These are phyloP conservation scores for Gobionotothen gibberifrons DNA, from an alignment of 2,797 vertebrate species.

Conservation along the genomic window DNA sequence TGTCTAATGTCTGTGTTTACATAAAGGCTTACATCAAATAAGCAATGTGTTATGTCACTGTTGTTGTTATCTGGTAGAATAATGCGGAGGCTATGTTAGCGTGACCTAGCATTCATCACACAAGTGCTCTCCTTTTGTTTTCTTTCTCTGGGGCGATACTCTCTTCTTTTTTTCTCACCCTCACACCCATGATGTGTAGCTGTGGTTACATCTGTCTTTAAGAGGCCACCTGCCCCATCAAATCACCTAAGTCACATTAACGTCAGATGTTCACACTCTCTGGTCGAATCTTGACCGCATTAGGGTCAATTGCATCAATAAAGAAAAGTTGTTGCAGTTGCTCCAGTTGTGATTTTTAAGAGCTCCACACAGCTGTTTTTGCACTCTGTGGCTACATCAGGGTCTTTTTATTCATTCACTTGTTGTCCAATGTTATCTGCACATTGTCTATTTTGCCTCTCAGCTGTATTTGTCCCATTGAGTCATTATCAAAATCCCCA, in stretches of 20 bases:
- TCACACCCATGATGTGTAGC: conserved; percentile 17
- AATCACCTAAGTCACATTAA: conserved; percentile 27
- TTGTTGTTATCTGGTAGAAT: conserved; percentile 61
- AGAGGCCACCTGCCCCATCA: conserved; percentile 43
- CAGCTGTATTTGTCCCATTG: conserved; percentile 10
- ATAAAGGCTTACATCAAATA: conserved; percentile 37
- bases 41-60: conserved; percentile 60
- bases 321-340: conserved; percentile 25
- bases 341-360: conserved; percentile 33
- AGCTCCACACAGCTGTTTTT: conserved; percentile 28
- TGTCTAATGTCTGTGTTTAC: conserved; percentile 60
- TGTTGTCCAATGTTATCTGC: conserved; percentile 18
- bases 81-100: conserved; percentile 51
- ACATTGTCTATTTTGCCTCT: conserved; percentile 9
- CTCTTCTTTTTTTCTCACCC: conserved; percentile 14
- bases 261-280: conserved; percentile 34
- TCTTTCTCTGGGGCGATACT: conserved; percentile 40
- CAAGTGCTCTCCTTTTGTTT: conserved; percentile 34
- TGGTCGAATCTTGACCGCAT: conserved; percentile 16
- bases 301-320: conserved; percentile 20
- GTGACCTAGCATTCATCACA: conserved; percentile 61
- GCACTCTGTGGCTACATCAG: conserved; percentile 11
- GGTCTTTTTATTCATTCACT: conserved; percentile 21
- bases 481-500: conserved; percentile 17
- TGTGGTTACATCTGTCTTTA: conserved; percentile 42